Conservation (phyloP, 2,888 invertebrate species). For the Brachyptera risi region DNA sequence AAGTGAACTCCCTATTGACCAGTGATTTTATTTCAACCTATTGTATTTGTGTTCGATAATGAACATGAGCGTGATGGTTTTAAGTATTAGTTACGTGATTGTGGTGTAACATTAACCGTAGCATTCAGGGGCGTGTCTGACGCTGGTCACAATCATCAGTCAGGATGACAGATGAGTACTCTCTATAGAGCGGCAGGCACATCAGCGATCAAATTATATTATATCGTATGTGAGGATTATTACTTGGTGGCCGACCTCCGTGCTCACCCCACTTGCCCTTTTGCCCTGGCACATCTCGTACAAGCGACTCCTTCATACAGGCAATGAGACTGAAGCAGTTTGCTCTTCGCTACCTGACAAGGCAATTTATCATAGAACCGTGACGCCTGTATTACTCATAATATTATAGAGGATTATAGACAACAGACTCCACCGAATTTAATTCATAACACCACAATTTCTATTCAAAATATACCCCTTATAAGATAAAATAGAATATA, state of each 20-base stretch:
- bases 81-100: neutral
- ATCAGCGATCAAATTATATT: constrained; percentile 8
- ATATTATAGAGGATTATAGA: neutral
- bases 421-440: constrained; percentile 8
- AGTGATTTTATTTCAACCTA: too few species aligned
- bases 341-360: neutral
- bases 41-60: too few species aligned
- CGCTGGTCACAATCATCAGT: neutral
- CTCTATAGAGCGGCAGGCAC: neutral
- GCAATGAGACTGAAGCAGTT: neutral
- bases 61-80: too few species aligned
- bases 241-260: neutral
- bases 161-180: constrained; percentile 7
- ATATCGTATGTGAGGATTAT: too few species aligned
- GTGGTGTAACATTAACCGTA: neutral
- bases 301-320: neutral
- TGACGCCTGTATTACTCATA: neutral
- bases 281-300: neutral
- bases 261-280: neutral
- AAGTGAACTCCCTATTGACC: too few species aligned
- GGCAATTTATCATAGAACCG: constrained; percentile 1
- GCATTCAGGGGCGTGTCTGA: neutral
- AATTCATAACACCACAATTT: neutral
- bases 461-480: neutral
- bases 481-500: neutral